phyloP scores from a whole-genome alignment of 2,888 invertebrate species.

The Limnephilus auricula region DNA sequence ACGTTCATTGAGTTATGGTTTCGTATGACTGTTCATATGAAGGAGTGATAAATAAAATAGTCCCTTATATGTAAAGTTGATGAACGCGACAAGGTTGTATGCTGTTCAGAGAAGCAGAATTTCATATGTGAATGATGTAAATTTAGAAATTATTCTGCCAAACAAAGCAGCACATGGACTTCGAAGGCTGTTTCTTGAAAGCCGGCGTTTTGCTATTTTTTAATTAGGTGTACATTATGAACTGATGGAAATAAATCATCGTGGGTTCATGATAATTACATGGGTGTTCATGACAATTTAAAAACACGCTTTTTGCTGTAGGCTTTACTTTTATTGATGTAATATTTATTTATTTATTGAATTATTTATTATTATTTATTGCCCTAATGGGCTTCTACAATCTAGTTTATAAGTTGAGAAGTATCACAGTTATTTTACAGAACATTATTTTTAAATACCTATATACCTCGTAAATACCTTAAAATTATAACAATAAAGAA shows the following conservation, averaged over 20 bases:
- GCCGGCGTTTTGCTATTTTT: not conserved
- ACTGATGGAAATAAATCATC: not conserved
- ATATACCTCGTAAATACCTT: too few relatives aligned
- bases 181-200: not conserved
- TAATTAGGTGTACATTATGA: not conserved
- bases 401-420: too few relatives aligned
- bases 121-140: not conserved
- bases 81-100: not conserved
- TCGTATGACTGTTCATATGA: not conserved
- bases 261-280: not conserved
- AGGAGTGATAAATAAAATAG: not conserved
- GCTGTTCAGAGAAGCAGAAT: not conserved
- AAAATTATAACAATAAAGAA: too few relatives aligned
- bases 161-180: not conserved
- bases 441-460: too few relatives aligned
- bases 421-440: too few relatives aligned
- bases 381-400: too few relatives aligned
- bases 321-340: not conserved
- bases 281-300: not conserved
- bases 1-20: not conserved
- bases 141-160: not conserved
- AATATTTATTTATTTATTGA: too few relatives aligned
- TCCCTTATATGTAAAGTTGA: constrained; percentile 10
- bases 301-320: not conserved
- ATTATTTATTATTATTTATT: too few relatives aligned